Percentiles rank a stretch among this genome's conserved stretches.
phyloP scores from a whole-genome alignment of 64 coral and sea anemone genomes.

The Hydrozoanthus tunicans region DNA sequence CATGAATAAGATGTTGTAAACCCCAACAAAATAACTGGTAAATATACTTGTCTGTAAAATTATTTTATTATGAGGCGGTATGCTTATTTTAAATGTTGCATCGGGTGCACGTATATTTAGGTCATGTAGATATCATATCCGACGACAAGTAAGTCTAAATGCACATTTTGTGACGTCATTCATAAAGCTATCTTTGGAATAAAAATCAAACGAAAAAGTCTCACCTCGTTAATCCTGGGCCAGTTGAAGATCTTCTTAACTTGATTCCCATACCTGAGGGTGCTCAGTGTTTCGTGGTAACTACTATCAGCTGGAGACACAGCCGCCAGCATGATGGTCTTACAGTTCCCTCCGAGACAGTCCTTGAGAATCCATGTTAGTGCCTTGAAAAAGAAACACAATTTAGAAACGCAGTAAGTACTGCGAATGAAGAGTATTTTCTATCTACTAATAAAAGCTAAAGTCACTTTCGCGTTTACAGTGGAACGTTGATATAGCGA shows the following conservation, averaged over 20 bases:
- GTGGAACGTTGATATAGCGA: no score
- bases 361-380: constrained; percentile 97
- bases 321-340: constrained; percentile 90
- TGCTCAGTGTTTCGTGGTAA: constrained; percentile 89
- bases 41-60: no score
- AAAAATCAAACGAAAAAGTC: neutral
- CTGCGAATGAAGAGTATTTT: no score
- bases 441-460: neutral
- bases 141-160: no score
- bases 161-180: no score
- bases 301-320: constrained; percentile 80
- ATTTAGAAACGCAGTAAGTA: neutral
- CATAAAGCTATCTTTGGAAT: no score
- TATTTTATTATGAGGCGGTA: no score
- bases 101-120: no score
- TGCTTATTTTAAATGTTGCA: no score
- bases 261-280: constrained; percentile 89
- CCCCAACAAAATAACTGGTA: no score
- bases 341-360: constrained; percentile 94
- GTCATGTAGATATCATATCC: no score
- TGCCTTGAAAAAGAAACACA: constrained; percentile 41
- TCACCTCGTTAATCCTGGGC: constrained; percentile 89
- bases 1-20: no score
- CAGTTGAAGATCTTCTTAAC: constrained; percentile 87
- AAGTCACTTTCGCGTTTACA: neutral